phyloP scores from a whole-genome alignment of 1,140 invertebrate genomes.

The Periplaneta americana region DNA sequence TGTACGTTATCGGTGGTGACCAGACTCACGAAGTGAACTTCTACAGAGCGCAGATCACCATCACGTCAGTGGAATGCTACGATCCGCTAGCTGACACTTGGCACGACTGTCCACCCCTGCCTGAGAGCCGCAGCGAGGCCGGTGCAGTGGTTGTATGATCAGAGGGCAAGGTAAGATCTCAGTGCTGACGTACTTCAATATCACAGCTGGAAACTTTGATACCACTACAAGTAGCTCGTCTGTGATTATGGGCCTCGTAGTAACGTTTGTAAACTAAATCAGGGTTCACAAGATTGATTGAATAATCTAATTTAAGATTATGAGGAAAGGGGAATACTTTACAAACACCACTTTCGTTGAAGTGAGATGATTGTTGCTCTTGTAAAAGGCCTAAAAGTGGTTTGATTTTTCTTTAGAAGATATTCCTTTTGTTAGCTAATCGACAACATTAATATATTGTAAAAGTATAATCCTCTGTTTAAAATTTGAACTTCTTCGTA shows the following conservation, averaged over 20 bases:
- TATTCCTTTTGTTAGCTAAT: no score
- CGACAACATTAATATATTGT: no score
- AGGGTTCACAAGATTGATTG: not conserved
- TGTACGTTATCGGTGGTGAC: conserved; percentile 83
- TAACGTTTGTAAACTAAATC: not conserved
- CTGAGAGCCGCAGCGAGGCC: conserved; percentile 77
- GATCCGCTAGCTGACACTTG: conserved; percentile 73
- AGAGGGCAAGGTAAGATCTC: not conserved
- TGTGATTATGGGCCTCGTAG: not conserved
- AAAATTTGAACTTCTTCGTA: no score
- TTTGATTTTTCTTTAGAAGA: no score
- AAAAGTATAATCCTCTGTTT: no score
- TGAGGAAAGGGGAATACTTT: not conserved
- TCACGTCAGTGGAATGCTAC: conserved; percentile 74
- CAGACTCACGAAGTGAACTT: conserved; percentile 70
- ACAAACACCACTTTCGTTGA: not conserved
- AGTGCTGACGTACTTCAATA: not conserved
- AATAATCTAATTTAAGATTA: not conserved
- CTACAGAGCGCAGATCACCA: conserved; percentile 74
- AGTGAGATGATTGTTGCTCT: not conserved
- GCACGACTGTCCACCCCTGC: conserved; percentile 68
- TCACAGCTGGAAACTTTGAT: not conserved
- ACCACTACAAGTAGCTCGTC: not conserved
- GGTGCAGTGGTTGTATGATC: conserved; percentile 58
- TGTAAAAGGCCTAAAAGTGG: not conserved